Conservation (phyloP, 2,797 vertebrate genomes). For the Myripristis murdjan region DNA sequence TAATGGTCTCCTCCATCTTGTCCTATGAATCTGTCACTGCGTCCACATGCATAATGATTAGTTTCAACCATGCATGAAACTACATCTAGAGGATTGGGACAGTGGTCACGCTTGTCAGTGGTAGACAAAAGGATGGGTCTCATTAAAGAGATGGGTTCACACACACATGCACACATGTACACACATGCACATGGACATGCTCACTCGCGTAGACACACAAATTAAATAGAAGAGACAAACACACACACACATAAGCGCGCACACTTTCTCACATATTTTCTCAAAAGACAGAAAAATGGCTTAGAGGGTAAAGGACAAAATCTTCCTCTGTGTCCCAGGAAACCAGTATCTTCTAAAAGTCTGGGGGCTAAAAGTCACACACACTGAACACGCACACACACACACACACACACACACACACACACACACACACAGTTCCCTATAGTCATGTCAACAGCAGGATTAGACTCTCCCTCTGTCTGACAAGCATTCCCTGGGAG, state of each 20-base stretch:
- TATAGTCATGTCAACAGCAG: conserved; percentile 55
- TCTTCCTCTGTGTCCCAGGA: background rate
- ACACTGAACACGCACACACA: background rate
- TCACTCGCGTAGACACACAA: conserved; percentile 34
- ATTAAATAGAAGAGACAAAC: conserved; percentile 10
- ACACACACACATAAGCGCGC: no score
- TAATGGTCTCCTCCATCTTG: conserved; percentile 53
- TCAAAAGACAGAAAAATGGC: background rate
- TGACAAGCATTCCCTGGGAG: conserved; percentile 45
- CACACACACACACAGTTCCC: conserved; percentile 33
- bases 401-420: conserved; percentile 5
- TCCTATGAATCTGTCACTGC: conserved; percentile 64
- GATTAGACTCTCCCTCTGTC: conserved; percentile 53
- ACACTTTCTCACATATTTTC: background rate
- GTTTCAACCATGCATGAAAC: conserved; percentile 80
- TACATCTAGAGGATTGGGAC: conserved; percentile 72
- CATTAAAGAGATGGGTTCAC: conserved; percentile 71
- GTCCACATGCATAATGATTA: conserved; percentile 78
- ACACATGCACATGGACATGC: conserved; percentile 24
- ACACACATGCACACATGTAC: conserved; percentile 42
- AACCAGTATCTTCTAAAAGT: background rate
- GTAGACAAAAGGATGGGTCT: conserved; percentile 77
- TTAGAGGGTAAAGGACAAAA: background rate
- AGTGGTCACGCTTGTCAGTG: conserved; percentile 75
- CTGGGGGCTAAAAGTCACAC: no score